Evolutionary conservation across 2,797 vertebrate species (phyloP).

Genomic region (Oryzias sinensis): DNA sequence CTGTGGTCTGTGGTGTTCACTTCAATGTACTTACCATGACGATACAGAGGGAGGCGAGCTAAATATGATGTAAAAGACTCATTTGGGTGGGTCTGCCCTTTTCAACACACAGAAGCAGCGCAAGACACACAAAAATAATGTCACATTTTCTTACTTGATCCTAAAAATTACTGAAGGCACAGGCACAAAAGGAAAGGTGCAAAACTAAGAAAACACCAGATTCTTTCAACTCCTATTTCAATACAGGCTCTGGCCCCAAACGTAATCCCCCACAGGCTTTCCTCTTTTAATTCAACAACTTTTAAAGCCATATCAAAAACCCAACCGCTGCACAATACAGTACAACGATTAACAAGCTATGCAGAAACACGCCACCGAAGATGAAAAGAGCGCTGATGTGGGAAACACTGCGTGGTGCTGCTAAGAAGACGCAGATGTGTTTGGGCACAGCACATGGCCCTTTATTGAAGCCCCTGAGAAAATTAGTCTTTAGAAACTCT

Average conservation of each 20-base stretch:
- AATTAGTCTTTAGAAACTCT: conserved; percentile 14
- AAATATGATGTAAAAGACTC: conserved; percentile 23
- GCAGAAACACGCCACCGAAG: conserved; percentile 34
- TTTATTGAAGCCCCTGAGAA: conserved; percentile 28
- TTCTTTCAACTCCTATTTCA: conserved; percentile 48
- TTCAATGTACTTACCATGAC: conserved; percentile 18
- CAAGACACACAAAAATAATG: conserved; percentile 4
- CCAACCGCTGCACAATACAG: conserved; percentile 33
- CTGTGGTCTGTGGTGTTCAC: conserved; percentile 59
- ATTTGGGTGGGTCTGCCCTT: background rate
- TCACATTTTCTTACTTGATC: conserved; percentile 24
- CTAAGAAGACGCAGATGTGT: conserved; percentile 55
- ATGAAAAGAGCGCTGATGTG: conserved; percentile 49
- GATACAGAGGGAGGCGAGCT: conserved; percentile 32
- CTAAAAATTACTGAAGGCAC: conserved; percentile 22
- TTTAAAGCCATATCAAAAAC: conserved; percentile 34
- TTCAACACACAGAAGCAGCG: background rate
- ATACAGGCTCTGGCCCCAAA: conserved; percentile 13
- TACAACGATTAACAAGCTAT: conserved; percentile 30
- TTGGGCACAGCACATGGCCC: conserved; percentile 23
- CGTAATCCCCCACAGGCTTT: conserved; percentile 45
- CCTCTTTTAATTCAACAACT: conserved; percentile 43
- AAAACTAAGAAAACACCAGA: conserved; percentile 29
- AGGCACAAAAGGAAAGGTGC: conserved; percentile 38
- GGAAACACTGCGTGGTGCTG: conserved; percentile 35